phyloP scores from a whole-genome alignment of 2,113 vertebrate genomes.

The Canis aureus region DNA sequence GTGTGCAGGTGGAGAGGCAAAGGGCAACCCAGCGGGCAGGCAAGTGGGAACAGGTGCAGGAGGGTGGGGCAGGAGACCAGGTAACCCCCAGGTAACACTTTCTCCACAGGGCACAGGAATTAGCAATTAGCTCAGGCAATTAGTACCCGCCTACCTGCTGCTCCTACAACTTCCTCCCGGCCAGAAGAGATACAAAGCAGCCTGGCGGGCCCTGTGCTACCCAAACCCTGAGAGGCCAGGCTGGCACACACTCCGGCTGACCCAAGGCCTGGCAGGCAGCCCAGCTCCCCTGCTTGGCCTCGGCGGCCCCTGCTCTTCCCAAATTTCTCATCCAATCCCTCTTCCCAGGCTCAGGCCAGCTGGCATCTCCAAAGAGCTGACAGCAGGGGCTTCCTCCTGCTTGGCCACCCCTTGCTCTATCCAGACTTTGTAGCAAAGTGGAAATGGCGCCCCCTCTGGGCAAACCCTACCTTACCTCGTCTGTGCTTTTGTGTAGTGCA shows the following conservation, averaged over 20 bases:
- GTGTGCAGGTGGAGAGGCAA: neutral
- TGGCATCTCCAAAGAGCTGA: neutral
- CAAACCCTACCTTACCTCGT: neutral
- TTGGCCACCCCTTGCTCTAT: neutral
- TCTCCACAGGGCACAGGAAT: constrained; percentile 16
- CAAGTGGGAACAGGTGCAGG: constrained; percentile 9
- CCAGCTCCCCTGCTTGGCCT: neutral
- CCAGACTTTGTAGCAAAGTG: neutral
- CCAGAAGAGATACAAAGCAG: neutral
- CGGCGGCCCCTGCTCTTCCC: neutral
- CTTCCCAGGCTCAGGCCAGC: neutral
- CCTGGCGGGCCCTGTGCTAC: neutral
- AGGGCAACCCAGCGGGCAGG: neutral
- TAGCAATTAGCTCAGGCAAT: constrained; percentile 73
- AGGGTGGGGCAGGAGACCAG: neutral
- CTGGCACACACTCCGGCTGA: neutral
- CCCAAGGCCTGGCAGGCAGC: neutral
- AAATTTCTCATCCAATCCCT: neutral
- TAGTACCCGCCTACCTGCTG: constrained; percentile 63
- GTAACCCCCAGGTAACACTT: constrained; percentile 24
- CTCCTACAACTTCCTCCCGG: neutral
- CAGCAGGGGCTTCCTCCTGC: neutral
- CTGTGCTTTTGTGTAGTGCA: neutral
- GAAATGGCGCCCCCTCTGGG: neutral
- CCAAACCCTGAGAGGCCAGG: neutral